A percentile compares a stretch with the other conserved stretches of the same genome.
Conservation (phyloP, 2,888 invertebrate genomes). For the Trilocha varians region DNA sequence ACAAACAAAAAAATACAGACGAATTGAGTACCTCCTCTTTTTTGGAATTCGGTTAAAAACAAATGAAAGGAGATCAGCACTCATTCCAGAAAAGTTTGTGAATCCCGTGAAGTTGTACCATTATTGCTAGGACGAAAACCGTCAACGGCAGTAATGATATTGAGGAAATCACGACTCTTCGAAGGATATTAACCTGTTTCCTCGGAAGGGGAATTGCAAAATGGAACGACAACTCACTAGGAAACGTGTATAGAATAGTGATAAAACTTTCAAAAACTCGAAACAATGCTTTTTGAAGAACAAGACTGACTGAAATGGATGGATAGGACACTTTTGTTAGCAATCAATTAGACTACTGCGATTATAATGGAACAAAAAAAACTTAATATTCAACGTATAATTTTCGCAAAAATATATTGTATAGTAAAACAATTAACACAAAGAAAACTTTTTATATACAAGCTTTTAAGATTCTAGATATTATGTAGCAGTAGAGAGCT, state of each 20-base stretch:
- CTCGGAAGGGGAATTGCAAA: slow-evolving; percentile 40
- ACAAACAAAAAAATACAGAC: too few relatives aligned
- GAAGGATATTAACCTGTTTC: slow-evolving; percentile 46
- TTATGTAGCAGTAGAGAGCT: too few relatives aligned
- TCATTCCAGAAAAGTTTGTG: not conserved
- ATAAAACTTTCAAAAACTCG: slow-evolving; percentile 16
- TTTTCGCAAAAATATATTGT: too few relatives aligned
- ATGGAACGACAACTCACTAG: slow-evolving; percentile 25
- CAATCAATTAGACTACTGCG: too few relatives aligned
- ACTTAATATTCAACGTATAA: too few relatives aligned
- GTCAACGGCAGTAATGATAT: slow-evolving; percentile 39
- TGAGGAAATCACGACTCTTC: slow-evolving; percentile 33
- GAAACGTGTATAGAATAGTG: slow-evolving; percentile 27
- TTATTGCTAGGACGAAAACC: slow-evolving; percentile 26
- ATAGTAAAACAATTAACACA: too few relatives aligned
- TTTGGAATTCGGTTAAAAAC: not conserved
- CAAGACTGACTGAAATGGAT: too few relatives aligned
- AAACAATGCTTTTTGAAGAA: not conserved
- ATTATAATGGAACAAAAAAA: too few relatives aligned
- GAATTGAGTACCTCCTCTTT: too few relatives aligned
- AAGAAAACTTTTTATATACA: too few relatives aligned
- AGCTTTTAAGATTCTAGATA: too few relatives aligned
- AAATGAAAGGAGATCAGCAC: not conserved
- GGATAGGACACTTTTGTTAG: too few relatives aligned
- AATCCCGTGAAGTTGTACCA: slow-evolving; percentile 3